Evolutionary conservation across 2,113 vertebrate species (phyloP), one percentile per base, ranked within the genome.

Genomic region (Trematomus loennbergii): DNA sequence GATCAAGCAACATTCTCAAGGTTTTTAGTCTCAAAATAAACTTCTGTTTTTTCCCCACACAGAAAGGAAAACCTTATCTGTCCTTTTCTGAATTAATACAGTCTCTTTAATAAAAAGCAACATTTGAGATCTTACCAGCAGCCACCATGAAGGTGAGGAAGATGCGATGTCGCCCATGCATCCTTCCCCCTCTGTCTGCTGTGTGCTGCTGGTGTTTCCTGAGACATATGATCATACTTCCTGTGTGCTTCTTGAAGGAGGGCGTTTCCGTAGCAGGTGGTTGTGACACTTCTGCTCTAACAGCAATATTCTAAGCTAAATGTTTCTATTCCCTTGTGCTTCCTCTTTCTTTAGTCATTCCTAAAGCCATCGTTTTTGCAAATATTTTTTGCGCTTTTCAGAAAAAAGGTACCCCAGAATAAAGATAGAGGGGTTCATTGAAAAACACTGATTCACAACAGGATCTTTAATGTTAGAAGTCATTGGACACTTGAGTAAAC

Each of bases 251-350:
- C 8, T 46, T 45, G 10, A 65, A 58, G 0, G 0, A 63, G 70
- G 85, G 87, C 1, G 82, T 89, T 91, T 87, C 84, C 60, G 43
- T 50, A 50, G 33, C 81, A 90, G 82, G 67, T 83, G 84, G 80
- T 73, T 86, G n/a, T 57, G 52, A 77, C 52, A 90, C n/a, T 72
- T 79, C 61, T 62, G 75, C 11, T 53, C 13, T 17, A 60, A 52
- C 18, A 49, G 20, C 11, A 57, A 33, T 9, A n/a, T 1, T 45
- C 50, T 22, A n/a, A 1, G 7, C 1, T 12, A 12, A 60, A 33
- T 5, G 3, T 45, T 1, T 25, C 2, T 69, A 6, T 29, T 49
- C 0, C 10, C 11, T 58, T 13, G 1, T 11, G 15, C 65, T 79
- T 84, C 79, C 1, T 13, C 72, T 83, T 87, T 65, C 1, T 59